Evolutionary conservation across 1,140 invertebrate species (phyloP), one percentile per base, ranked within the genome.

Genomic region (Achatina immaculata): DNA sequence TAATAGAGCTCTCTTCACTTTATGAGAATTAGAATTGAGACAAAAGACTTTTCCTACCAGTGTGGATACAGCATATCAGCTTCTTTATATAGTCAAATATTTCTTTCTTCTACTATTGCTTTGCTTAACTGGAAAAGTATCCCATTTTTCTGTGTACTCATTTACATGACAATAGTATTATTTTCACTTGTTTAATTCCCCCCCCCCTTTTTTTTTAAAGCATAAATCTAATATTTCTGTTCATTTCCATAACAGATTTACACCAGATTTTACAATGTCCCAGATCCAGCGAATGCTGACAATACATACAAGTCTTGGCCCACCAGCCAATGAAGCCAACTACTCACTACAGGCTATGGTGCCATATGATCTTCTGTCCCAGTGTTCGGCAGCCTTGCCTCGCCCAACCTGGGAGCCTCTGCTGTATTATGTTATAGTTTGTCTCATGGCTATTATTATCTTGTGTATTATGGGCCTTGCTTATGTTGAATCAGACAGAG

Each of bases 211-310:
- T n/a, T n/a, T n/a, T n/a, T n/a, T n/a, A n/a, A n/a, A n/a, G n/a
- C n/a, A n/a, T n/a, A n/a, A n/a, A n/a, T n/a, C n/a, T n/a, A n/a
- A n/a, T n/a, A 65, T 28, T 6, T 28, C 62, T 69, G 28, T 38
- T 31, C n/a, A 69, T 69, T 38, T 31, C 40, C 14, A 14, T 88
- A 92, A 82, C 87, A 93, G 92, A 19, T 98, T 97, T 90, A 96
- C 96, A 0, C 95, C 97, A 11, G 98, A 99, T 92, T 98, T 97
- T 88, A 97, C 97, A 4, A 92, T 97, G 80, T 94, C 96, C 0
- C 93, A 94, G 80, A 94, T 97, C 38, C 93, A 95, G 81, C 93
- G 96, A 73, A 90, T 88, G 74, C 88, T 94, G 43, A 91, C 92
- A 78, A 91, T 94, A 81, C 90, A 92, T 81, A 93, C 93, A 62